These are phyloP conservation scores for Monomorium pharaonis DNA, from an alignment of 1,140 invertebrate genomes.

Conservation along the genomic window DNA sequence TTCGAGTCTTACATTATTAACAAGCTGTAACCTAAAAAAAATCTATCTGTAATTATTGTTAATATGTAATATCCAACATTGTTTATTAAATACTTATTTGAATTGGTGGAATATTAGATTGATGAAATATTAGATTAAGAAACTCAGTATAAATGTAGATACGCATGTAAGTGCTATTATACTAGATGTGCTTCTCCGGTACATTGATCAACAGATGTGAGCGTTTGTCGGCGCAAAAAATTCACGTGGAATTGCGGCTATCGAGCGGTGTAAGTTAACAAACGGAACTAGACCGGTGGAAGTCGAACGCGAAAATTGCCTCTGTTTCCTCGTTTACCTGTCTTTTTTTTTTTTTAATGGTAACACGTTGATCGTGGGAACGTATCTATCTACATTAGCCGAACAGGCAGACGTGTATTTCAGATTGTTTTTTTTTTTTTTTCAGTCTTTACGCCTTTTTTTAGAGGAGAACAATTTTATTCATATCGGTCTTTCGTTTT, in stretches of 20 bases:
- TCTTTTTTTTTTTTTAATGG: neutral
- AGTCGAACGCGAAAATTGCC: constrained; percentile 40
- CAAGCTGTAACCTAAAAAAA: neutral
- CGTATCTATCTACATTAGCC: neutral
- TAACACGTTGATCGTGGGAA: neutral
- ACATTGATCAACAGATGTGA: neutral
- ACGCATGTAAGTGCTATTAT: neutral
- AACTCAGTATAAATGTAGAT: neutral
- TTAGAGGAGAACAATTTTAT: neutral
- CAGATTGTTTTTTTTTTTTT: neutral
- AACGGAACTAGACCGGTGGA: constrained; percentile 40
- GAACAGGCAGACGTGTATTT: neutral
- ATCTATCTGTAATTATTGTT: neutral
- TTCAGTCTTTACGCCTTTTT: neutral
- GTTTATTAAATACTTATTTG: constrained; percentile 8
- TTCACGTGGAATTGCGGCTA: neutral
- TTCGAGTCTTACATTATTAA: constrained; percentile 6
- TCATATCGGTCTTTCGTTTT: neutral
- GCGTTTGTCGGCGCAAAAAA: neutral
- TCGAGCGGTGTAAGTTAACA: constrained; percentile 19
- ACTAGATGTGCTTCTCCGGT: neutral
- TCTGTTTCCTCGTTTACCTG: constrained; percentile 16
- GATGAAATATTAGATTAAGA: neutral
- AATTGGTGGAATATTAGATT: too few species aligned
- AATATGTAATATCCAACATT: neutral